Conservation (phyloP, 2,797 vertebrate species). For the Lindbergichthys nudifrons region DNA sequence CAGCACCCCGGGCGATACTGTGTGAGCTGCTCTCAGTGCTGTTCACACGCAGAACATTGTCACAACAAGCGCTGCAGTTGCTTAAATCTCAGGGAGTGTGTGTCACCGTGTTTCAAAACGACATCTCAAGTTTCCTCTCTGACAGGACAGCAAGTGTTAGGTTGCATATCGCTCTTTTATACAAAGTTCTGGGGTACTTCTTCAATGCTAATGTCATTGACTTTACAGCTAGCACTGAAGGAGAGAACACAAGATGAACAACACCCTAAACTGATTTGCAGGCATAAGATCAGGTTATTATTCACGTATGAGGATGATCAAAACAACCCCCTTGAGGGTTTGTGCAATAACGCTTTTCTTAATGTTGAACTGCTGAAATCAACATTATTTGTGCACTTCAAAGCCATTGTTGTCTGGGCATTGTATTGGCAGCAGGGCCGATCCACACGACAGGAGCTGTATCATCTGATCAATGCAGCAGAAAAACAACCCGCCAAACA, state of each 20-base stretch:
- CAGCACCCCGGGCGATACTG: slow-evolving; percentile 62
- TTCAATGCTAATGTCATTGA: slow-evolving; percentile 15
- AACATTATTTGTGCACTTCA: slow-evolving; percentile 53
- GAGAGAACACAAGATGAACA: slow-evolving; percentile 9
- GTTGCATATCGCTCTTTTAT: slow-evolving; percentile 2
- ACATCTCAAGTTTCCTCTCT: slow-evolving; percentile 31
- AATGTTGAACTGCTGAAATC: slow-evolving; percentile 43
- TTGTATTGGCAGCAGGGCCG: slow-evolving; percentile 21
- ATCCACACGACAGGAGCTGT: slow-evolving; percentile 1
- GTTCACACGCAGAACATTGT: slow-evolving; percentile 71
- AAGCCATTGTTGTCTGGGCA: slow-evolving; percentile 41
- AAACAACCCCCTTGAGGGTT: slow-evolving; percentile 34
- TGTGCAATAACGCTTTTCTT: slow-evolving; percentile 50
- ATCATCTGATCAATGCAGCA: slow-evolving; percentile 54
- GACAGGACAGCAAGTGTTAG: slow-evolving; percentile 16
- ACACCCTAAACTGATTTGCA: slow-evolving; percentile 35
- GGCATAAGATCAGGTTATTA: slow-evolving; percentile 30
- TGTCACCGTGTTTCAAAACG: slow-evolving; percentile 53
- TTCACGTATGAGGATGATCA: slow-evolving; percentile 35
- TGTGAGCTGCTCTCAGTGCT: slow-evolving; percentile 63
- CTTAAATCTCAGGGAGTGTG: slow-evolving; percentile 60
- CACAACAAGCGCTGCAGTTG: slow-evolving; percentile 60
- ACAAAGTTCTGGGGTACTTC: background rate
- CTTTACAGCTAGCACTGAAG: background rate
- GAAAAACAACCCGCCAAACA: slow-evolving; percentile 40